phyloP scores from a whole-genome alignment of 2,797 vertebrate genomes.

The Sciurus carolinensis region DNA sequence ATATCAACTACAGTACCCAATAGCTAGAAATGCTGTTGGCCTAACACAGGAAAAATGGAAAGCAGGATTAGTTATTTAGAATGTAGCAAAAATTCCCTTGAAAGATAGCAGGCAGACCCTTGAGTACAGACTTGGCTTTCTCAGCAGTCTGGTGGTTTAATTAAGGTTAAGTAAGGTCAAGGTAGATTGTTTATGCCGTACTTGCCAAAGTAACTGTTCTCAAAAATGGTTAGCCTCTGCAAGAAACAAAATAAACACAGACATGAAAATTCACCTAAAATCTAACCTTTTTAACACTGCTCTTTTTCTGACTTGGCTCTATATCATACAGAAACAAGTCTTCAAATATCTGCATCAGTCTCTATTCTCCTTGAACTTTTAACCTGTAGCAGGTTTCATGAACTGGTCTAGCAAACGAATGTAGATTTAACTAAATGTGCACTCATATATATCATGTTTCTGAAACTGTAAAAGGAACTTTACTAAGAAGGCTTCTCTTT shows the following conservation, averaged over 20 bases:
- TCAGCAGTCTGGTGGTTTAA: background rate
- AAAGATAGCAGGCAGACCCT: background rate
- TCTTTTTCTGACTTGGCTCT: background rate
- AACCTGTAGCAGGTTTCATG: background rate
- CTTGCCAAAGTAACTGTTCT: background rate
- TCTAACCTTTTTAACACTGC: background rate
- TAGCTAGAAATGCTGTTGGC: background rate
- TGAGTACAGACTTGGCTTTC: background rate
- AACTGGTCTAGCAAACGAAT: background rate
- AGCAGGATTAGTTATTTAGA: background rate
- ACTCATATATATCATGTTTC: background rate
- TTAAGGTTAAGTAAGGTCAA: background rate
- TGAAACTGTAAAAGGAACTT: background rate
- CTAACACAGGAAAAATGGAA: background rate
- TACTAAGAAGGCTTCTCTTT: background rate
- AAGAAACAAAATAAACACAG: background rate
- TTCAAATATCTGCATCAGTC: background rate
- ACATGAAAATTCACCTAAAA: background rate
- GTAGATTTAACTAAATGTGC: background rate
- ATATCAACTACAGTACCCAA: background rate
- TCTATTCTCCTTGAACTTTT: background rate
- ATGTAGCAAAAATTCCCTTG: background rate
- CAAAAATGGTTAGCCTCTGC: background rate
- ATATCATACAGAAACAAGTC: background rate
- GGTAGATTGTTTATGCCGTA: background rate